phyloP scores from a whole-genome alignment of 2,113 vertebrate genomes.

The Camelus bactrianus region DNA sequence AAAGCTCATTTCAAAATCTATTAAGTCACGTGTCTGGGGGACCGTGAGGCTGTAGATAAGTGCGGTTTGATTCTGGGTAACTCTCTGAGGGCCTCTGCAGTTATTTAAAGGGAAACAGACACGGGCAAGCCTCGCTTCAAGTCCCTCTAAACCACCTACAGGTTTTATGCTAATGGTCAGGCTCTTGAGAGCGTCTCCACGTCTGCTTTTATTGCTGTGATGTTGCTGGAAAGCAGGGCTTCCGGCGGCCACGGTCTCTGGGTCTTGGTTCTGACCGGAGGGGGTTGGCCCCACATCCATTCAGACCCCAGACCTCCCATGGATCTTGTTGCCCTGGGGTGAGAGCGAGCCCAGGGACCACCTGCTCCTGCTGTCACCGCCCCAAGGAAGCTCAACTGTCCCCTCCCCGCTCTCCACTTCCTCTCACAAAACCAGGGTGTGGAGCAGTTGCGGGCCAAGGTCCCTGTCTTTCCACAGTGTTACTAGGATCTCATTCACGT shows the following conservation, averaged over 20 bases:
- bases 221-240: background rate
- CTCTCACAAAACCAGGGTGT: background rate
- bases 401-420: background rate
- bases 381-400: background rate
- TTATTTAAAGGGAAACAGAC: background rate
- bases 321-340: background rate
- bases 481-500: background rate
- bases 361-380: background rate
- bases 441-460: background rate
- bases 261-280: background rate
- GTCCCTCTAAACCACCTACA: background rate
- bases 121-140: fast-evolving
- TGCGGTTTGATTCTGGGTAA: background rate
- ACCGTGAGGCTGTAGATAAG: background rate
- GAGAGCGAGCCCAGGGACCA: fast-evolving
- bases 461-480: fast-evolving
- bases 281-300: background rate
- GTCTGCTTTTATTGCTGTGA: background rate
- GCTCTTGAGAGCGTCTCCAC: background rate
- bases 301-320: background rate
- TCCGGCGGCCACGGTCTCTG: fast-evolving
- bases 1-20: background rate
- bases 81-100: background rate
- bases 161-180: fast-evolving
- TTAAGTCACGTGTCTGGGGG: background rate